Base-by-base conservation (phyloP, 2,797 vertebrate genomes). In the Galago senegalensis region DNA sequence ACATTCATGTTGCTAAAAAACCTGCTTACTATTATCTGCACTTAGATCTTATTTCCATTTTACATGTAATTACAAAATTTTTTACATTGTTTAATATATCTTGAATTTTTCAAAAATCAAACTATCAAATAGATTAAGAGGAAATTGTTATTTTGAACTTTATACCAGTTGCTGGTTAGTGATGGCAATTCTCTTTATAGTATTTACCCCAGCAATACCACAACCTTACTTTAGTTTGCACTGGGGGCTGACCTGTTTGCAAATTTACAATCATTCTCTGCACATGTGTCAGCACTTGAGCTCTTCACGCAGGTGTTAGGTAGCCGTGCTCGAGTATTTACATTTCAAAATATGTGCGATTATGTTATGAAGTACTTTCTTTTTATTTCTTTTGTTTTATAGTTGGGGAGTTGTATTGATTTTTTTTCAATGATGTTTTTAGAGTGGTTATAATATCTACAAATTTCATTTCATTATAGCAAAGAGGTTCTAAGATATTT, bases 401-500 rank as follows among this genome's bases (percentile, higher is more conserved):
- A 93, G 14, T 93, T 87, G 43, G 13, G 20, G 2, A 18, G 46
- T 31, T 80, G 70, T 25, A 70, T 34, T 89, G 61, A 31, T 60
- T 67, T 96, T 81, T 76, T 75, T 79, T 16, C 23, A 60, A 40
- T 86, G 14, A 87, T 92, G 14, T 73, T n/a, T 49, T 91, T 75
- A 93, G 29, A 95, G 46, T 93, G 20, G 20, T 69, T 94, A 37
- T 87, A 83, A 69, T n/a, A 91, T 67, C 20, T 94, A n/a, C 53
- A 23, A 70, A 88, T 93, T 97, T 97, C 53, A 95, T 79, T 95
- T 94, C 27, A 70, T 16, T 53, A 20, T 70, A 14, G 10, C 89
- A 86, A 93, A 80, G 79, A 37, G 18, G 40, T 87, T 93, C 29
- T 65, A 93, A 87, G 93, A 86, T 94, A 92, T 87, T 94, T 96